A percentile compares a stretch with the other conserved stretches of the same genome.
phyloP scores from a whole-genome alignment of 2,113 vertebrate genomes.

The Grantiella picta region DNA sequence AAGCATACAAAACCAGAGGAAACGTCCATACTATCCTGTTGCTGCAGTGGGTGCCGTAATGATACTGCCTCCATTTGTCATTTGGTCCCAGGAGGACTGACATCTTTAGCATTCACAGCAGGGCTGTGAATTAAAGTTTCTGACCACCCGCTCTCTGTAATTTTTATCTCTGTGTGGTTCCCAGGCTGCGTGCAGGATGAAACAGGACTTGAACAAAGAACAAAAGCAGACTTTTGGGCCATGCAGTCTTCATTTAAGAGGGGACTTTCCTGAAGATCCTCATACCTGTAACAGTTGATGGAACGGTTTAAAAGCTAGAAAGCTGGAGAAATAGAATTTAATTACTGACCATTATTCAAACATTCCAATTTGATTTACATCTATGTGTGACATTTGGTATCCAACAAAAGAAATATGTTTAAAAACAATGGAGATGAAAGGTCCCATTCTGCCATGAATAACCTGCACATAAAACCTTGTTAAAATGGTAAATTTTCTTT shows the following conservation, averaged over 20 bases:
- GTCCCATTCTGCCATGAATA: neutral
- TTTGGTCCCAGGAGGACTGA: neutral
- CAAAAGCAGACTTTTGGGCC: neutral
- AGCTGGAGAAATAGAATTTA: neutral
- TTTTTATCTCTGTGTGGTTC: constrained; percentile 12
- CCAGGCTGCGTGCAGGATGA: neutral
- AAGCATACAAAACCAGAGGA: neutral
- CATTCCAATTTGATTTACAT: neutral
- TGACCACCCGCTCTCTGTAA: neutral
- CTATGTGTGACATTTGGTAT: neutral
- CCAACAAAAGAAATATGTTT: neutral
- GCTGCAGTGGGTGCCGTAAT: neutral
- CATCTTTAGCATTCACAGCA: neutral
- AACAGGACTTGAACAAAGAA: neutral
- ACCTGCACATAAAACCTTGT: neutral
- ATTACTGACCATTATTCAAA: neutral
- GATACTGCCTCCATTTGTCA: neutral
- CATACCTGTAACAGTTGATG: neutral
- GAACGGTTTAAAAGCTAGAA: neutral
- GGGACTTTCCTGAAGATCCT: neutral
- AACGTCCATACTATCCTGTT: rapidly evolving
- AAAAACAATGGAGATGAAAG: neutral
- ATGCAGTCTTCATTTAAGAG: neutral
- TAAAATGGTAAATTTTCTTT: neutral
- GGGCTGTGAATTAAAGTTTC: neutral